These are phyloP conservation scores for Hirundo rustica DNA, from an alignment of 2,797 vertebrate genomes.

Conservation along the genomic window DNA sequence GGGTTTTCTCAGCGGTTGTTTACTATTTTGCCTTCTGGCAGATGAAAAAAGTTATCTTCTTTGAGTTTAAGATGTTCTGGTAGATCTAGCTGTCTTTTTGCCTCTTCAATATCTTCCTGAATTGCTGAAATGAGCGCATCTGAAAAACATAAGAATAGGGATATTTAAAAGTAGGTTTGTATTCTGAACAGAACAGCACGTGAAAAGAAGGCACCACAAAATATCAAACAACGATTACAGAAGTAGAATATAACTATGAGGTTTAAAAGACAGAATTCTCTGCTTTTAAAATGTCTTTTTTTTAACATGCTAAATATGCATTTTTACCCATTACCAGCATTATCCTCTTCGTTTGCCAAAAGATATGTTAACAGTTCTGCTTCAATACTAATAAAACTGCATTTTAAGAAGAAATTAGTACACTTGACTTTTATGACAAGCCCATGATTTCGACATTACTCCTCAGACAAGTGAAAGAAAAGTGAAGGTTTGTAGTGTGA, in stretches of 20 bases:
- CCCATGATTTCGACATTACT: neutral
- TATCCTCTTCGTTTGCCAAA: neutral
- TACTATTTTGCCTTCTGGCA: conserved; percentile 75
- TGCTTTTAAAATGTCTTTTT: neutral
- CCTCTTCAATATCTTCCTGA: conserved; percentile 89
- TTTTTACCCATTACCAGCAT: neutral
- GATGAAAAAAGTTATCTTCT: conserved; percentile 88
- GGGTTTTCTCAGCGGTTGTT: conserved; percentile 82
- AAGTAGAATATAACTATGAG: neutral
- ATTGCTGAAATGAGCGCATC: conserved; percentile 91
- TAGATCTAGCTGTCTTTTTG: conserved; percentile 85
- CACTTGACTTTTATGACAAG: neutral
- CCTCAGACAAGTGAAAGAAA: neutral
- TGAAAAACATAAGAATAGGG: conserved; percentile 49
- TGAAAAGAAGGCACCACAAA: neutral
- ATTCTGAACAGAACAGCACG: neutral
- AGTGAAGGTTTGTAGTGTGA: neutral
- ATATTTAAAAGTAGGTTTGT: neutral
- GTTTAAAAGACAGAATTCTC: neutral
- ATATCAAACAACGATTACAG: neutral
- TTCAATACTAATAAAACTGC: neutral
- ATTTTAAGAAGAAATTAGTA: neutral
- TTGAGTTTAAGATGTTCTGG: conserved; percentile 88
- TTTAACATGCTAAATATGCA: neutral
- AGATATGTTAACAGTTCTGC: neutral